Conservation (phyloP, 1,140 invertebrate species). For the Tribolium castaneum region DNA sequence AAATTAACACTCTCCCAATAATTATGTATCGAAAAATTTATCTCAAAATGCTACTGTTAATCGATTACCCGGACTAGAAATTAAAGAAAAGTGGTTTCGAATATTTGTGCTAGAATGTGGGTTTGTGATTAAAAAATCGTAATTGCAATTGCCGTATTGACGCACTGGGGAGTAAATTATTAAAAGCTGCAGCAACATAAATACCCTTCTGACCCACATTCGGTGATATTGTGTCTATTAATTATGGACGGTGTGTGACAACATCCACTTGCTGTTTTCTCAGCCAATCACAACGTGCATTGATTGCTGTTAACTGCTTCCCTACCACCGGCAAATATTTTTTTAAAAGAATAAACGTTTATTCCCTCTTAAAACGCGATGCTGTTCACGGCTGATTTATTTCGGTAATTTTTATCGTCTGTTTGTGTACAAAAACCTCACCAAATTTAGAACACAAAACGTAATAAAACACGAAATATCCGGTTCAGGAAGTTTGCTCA, state of each 20-base stretch:
- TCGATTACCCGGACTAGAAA: not conserved
- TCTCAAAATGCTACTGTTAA: slow-evolving; percentile 21
- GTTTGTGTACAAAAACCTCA: not conserved
- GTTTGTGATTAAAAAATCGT: no score
- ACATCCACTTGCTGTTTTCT: not conserved
- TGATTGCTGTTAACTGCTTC: no score
- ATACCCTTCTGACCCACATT: not conserved
- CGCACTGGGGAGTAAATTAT: not conserved
- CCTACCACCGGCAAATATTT: not conserved
- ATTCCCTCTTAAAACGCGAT: not conserved
- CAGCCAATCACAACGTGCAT: not conserved
- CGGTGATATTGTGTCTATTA: not conserved
- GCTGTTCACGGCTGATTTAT: not conserved
- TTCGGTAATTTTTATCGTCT: slow-evolving; percentile 5
- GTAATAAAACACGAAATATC: slow-evolving; percentile 19
- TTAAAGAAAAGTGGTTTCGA: not conserved
- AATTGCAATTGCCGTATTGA: not conserved
- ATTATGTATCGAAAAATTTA: slow-evolving; percentile 29
- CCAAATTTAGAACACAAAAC: slow-evolving; percentile 16
- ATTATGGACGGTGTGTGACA: not conserved
- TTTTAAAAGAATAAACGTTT: slow-evolving; percentile 1
- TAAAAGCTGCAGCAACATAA: not conserved
- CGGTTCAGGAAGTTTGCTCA: slow-evolving; percentile 15
- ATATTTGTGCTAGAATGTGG: not conserved
- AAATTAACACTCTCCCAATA: slow-evolving; percentile 19